Evolutionary conservation across 2,113 vertebrate genomes (phyloP).

Genomic region (Polypterus senegalus): DNA sequence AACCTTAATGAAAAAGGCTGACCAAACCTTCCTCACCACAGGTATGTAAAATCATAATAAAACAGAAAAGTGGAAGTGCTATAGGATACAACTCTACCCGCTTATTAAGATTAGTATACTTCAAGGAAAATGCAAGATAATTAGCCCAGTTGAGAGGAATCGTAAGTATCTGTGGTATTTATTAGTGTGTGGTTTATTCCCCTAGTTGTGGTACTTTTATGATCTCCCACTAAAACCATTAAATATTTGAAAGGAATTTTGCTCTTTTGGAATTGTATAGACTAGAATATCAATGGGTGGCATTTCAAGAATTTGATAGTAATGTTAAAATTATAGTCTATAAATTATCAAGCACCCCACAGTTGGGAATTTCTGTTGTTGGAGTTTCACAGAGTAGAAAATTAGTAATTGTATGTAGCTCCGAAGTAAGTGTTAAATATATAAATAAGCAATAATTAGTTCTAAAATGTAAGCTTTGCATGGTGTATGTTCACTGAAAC

Average conservation of each 20-base stretch:
- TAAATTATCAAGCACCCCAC: conserved; percentile 1
- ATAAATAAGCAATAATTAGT: too few species aligned
- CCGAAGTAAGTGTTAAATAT: too few species aligned
- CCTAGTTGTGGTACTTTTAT: conserved; percentile 5
- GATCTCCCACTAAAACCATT: background rate
- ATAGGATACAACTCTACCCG: background rate
- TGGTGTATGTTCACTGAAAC: too few species aligned
- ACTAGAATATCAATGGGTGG: conserved; percentile 1
- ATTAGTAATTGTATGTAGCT: too few species aligned
- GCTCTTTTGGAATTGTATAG: background rate
- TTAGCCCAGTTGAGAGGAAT: background rate
- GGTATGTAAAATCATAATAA: conserved; percentile 14
- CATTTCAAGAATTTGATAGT: conserved; percentile 5
- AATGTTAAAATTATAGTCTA: conserved; percentile 1
- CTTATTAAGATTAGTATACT: background rate
- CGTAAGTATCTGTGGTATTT: conserved; percentile 5
- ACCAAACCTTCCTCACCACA: conserved; percentile 14
- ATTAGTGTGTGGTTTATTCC: conserved; percentile 1
- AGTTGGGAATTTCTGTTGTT: background rate
- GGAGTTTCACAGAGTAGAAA: background rate
- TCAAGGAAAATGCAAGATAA: background rate
- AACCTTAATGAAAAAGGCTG: conserved; percentile 4
- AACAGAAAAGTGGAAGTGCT: background rate
- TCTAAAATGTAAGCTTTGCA: too few species aligned
- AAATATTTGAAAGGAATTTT: conserved; percentile 1